Percentiles rank a stretch among this genome's conserved stretches.
Evolutionary conservation across 2,888 invertebrate genomes (phyloP).

Genomic region (Melanophora roralis): DNA sequence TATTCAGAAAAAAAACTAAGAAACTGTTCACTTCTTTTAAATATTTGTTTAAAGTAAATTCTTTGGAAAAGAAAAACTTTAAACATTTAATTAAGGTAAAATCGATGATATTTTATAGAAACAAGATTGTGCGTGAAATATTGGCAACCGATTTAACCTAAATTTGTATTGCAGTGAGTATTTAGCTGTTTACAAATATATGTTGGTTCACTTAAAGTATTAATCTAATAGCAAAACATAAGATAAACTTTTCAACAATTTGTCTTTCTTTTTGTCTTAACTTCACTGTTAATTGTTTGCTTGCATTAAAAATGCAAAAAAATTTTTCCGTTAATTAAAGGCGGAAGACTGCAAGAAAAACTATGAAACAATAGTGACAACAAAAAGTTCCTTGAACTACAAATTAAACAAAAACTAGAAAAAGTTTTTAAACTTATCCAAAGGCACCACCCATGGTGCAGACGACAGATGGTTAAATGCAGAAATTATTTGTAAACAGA

Average conservation of each 20-base stretch:
- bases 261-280: background rate
- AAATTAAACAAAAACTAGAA: background rate
- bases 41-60: no score
- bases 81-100: no score
- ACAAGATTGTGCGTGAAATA: no score
- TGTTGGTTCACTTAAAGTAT: background rate
- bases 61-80: no score
- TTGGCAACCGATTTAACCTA: no score
- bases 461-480: background rate
- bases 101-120: no score
- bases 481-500: background rate
- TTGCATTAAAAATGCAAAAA: background rate
- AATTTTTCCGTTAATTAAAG: background rate
- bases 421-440: conserved; percentile 6
- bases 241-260: background rate
- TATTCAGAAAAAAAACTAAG: no score
- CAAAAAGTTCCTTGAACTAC: conserved; percentile 19
- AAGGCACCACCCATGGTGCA: background rate
- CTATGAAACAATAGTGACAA: background rate
- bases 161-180: no score
- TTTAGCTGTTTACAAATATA: no score
- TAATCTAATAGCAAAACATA: background rate
- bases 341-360: background rate
- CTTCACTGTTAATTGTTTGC: background rate
- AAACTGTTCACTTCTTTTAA: no score